Base-by-base conservation (phyloP, 2,888 invertebrate genomes). In the Drosophila pseudotakahashii region DNA sequence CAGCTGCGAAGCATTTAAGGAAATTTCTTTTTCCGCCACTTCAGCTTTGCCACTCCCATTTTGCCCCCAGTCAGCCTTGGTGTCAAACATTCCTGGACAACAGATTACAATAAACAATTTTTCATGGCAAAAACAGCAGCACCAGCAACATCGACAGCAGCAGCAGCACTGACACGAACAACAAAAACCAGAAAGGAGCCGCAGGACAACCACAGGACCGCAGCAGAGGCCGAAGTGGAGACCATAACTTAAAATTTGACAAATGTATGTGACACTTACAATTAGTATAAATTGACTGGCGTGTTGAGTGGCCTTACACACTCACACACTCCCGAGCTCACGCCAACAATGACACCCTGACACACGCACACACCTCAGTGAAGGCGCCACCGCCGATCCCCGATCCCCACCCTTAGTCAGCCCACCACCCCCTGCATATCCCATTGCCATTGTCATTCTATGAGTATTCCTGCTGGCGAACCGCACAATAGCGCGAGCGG, bases 261-360 rank as follows among this genome's bases (percentile, higher is more conserved):
- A 85, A 85, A 85, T 85, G 84, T 87, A 85, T 85, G 78, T 85
- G 84, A 85, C 84, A 88, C 79, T 84, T 85, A 88, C 84, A 85
- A 85, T 85, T 85, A 85, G 89, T 88, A 85, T 85, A 88, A 85
- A 88, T 85, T 88, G 84, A 84, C 82, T 87, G 84, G 87, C 89
- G 84, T 88, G 83, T 88, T 88, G 89, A 88, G 87, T 86, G 88
- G 74, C 77, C 83, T 16, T 32, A 53, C 84, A 76, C 85, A 81
- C 81, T 77, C 80, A 67, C 19, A 19, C 19, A 19, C 19, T 2
- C n/a, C n/a, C 78, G 14, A 48, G 30, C 32, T 47, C 30, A 32
- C 48, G n/a, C 48, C 34, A 61, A 71, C 52, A 47, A 52, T 50
- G 14, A 60, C 41, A 41, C 57, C 47, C 58, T 50, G 32, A 37